Evolutionary conservation across 2,113 vertebrate species (phyloP), one percentile per base, ranked within the genome.

Genomic region (Pelecanoides urinatrix): DNA sequence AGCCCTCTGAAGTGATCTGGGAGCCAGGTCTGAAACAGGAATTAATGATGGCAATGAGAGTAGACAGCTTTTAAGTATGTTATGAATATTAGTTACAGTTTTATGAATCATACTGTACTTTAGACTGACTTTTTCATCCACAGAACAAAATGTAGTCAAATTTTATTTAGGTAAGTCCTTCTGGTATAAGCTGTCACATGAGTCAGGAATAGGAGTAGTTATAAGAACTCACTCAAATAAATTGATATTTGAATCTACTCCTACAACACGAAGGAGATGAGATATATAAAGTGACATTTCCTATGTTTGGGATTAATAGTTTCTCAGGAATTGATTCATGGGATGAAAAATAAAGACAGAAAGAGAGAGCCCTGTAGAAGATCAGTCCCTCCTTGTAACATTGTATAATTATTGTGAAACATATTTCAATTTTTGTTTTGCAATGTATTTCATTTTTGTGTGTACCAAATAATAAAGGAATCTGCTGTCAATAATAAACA

Each of bases 21-120:
- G 19, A 90, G 29, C 49, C 73, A 7, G 6, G 10, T 42, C 65
- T 71, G 90, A 90, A 91, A 32, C 7, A 34, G 55, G 25, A 75
- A 45, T 74, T 90, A 76, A 30, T 9, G 13, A 32, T 79, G 30
- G 47, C 49, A 90, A 23, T 73, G 70, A 68, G 93, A 70, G 40
- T 27, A 94, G 67, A 63, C 23, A 73, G 52, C 56, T 94, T 56
- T 91, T 85, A 79, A 95, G 63, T 92, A 81, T 45, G 11, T 22
- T 84, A 40, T 17, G 76, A 70, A 45, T 78, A 78, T 86, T 88
- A 80, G 23, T 94, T 74, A 83, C 89, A 80, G 23, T 97, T 96
- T 83, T 70, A 72, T 96, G 70, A 92, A 87, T 89, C 36, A 49
- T 66, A 42, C 32, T 53, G 25, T 79, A 80, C 53, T 93, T 92